A percentile compares a stretch with the other conserved stretches of the same genome.
phyloP scores from a whole-genome alignment of 2,797 vertebrate genomes.

The Steatocranus sp. region DNA sequence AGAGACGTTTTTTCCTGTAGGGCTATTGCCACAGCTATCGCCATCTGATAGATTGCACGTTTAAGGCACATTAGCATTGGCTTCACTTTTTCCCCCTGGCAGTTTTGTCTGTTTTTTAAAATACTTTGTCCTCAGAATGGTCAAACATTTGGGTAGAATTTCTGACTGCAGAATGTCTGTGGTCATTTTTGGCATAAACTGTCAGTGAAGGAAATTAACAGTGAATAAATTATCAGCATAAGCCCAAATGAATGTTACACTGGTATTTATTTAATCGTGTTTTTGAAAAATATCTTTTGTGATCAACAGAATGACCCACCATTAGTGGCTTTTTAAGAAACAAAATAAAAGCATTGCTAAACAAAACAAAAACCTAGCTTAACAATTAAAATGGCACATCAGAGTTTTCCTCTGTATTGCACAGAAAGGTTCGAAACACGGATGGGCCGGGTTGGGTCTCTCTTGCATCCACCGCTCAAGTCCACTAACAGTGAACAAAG shows the following conservation, averaged over 20 bases:
- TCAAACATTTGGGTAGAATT: background rate
- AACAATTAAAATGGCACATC: background rate
- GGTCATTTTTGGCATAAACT: background rate
- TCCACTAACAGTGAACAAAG: constrained; percentile 22
- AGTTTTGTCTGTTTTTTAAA: background rate
- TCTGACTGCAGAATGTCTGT: background rate
- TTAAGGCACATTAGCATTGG: background rate
- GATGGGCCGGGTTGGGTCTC: background rate
- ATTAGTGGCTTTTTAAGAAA: background rate
- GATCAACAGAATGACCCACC: background rate
- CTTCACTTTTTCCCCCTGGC: accelerated
- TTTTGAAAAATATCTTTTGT: background rate
- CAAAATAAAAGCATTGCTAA: background rate
- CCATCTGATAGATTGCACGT: background rate
- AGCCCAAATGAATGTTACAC: background rate
- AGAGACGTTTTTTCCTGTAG: background rate
- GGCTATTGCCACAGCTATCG: background rate
- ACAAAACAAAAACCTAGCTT: background rate
- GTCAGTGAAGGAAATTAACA: background rate
- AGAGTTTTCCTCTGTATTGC: background rate
- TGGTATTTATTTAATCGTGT: background rate
- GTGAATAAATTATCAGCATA: background rate
- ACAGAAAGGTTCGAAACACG: background rate
- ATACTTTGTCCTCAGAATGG: background rate
- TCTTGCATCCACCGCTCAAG: background rate